Evolutionary conservation across 1,140 invertebrate genomes (phyloP).

Genomic region (Drosophila kurseongensis): DNA sequence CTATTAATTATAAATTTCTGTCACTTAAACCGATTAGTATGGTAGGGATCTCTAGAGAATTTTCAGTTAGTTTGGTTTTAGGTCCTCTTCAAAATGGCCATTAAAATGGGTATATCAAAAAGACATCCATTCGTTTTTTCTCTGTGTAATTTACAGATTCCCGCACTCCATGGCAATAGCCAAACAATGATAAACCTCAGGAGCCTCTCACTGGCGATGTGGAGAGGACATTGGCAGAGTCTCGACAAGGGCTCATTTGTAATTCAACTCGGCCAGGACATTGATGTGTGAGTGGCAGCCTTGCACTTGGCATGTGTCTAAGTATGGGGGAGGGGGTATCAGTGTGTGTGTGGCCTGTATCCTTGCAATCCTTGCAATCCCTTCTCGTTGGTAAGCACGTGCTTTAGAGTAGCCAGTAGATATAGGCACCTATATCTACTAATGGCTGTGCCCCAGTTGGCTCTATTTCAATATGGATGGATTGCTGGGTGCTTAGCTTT

Average conservation of each 20-base stretch:
- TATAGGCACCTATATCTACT: slow-evolving; percentile 13
- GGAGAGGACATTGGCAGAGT: slow-evolving; percentile 43
- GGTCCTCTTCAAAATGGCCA: too few species aligned
- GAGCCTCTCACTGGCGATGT: slow-evolving; percentile 54
- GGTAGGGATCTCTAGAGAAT: too few species aligned
- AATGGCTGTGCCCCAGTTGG: slow-evolving; percentile 61
- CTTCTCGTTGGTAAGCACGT: slow-evolving; percentile 45
- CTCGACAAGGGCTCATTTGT: slow-evolving; percentile 67
- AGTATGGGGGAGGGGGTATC: background rate
- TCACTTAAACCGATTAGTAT: too few species aligned
- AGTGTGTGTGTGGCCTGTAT: slow-evolving; percentile 24
- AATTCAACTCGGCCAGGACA: slow-evolving; percentile 69
- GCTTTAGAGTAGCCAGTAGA: slow-evolving; percentile 26
- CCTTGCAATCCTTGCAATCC: slow-evolving; percentile 36
- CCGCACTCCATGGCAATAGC: slow-evolving; percentile 21
- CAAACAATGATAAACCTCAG: slow-evolving; percentile 77
- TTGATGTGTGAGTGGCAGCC: slow-evolving; percentile 58
- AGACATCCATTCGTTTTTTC: background rate
- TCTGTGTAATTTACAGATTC: slow-evolving; percentile 6
- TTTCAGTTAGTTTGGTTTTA: too few species aligned
- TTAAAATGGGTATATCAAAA: too few species aligned
- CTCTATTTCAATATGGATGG: slow-evolving; percentile 67
- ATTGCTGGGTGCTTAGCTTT: slow-evolving; percentile 61
- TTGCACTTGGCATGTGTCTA: slow-evolving; percentile 44
- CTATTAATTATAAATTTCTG: too few species aligned